These are phyloP conservation scores for Antechinus stuartii DNA, from an alignment of 2,113 vertebrate species.

Conservation along the genomic window DNA sequence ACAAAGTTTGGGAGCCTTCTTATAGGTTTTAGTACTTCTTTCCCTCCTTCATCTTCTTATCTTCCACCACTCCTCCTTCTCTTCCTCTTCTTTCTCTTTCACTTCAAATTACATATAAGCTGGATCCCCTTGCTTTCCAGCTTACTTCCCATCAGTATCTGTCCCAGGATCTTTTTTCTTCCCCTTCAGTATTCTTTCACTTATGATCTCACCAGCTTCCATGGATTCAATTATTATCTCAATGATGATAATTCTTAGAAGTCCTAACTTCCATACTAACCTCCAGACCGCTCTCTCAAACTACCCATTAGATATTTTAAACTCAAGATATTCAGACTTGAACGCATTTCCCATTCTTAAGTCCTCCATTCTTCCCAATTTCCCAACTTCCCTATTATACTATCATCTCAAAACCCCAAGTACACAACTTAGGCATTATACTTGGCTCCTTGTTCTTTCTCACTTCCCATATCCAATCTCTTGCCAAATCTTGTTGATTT, in stretches of 20 bases:
- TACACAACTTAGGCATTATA: neutral
- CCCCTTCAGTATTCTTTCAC: neutral
- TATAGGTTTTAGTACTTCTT: neutral
- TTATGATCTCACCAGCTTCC: neutral
- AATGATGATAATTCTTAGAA: neutral
- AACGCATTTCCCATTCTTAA: neutral
- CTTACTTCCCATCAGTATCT: neutral
- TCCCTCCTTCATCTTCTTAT: neutral
- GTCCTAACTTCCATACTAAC: neutral
- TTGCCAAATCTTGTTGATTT: neutral
- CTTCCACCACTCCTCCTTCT: no score
- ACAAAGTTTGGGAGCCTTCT: neutral
- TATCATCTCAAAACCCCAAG: neutral
- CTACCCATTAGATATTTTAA: neutral
- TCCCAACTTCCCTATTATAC: neutral
- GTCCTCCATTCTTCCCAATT: neutral
- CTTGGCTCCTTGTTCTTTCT: neutral
- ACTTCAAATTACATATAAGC: neutral
- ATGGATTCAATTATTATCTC: neutral
- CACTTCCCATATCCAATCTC: neutral
- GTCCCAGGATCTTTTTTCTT: neutral
- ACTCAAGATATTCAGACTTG: neutral
- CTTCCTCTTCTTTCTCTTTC: neutral
- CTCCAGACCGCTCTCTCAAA: neutral
- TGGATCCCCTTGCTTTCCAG: neutral